Percentiles rank a stretch among this genome's conserved stretches.
Evolutionary conservation across 2,113 vertebrate species (phyloP).

Genomic region (Atractosteus spatula): DNA sequence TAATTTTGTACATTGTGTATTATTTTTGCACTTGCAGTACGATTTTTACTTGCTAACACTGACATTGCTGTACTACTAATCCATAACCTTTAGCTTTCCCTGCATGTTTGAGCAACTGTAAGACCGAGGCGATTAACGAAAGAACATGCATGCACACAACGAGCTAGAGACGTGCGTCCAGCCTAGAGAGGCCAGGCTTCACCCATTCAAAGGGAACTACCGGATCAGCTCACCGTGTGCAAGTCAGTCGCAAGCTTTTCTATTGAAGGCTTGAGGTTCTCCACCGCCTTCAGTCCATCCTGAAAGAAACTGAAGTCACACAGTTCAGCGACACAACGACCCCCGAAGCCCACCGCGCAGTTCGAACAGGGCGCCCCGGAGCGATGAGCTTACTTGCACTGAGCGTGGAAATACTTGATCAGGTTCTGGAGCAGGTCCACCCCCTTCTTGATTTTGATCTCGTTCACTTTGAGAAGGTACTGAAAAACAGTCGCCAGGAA

Average conservation of each 20-base stretch:
- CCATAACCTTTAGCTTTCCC: no score
- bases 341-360: not conserved
- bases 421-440: constrained; percentile 95
- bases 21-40: no score
- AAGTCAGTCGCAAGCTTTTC: constrained; percentile 92
- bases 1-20: no score
- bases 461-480: constrained; percentile 89
- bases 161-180: no score
- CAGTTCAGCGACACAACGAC: not conserved
- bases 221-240: constrained; percentile 75
- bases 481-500: constrained; percentile 35
- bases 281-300: constrained; percentile 95
- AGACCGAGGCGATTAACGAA: no score
- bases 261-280: constrained; percentile 94
- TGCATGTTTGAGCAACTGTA: no score
- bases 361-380: constrained; percentile 1
- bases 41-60: no score
- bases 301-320: constrained; percentile 85
- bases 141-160: no score
- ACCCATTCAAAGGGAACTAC: no score
- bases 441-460: constrained; percentile 97
- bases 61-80: no score
- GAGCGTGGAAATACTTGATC: constrained; percentile 96
- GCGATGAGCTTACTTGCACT: constrained; percentile 70
- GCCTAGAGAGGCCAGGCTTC: no score